Evolutionary conservation across 2,888 invertebrate genomes (phyloP), one percentile per base, ranked within the genome.

Genomic region (Muschampia plurimacula): DNA sequence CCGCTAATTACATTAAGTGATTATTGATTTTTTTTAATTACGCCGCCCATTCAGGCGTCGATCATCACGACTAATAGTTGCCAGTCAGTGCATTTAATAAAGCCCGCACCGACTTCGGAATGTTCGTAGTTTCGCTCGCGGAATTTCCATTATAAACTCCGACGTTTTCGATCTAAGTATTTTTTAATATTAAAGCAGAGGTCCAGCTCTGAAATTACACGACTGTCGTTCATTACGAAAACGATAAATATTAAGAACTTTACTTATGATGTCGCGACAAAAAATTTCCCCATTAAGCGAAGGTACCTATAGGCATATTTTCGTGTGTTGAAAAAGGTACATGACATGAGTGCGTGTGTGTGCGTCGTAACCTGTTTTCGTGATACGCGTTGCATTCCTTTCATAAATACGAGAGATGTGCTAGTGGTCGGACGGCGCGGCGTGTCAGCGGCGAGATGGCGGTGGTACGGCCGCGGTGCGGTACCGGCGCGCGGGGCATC

Each of bases 71-170:
- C 85, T 86, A 87, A 91, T 91, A 93, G 88, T 92, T 91, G 92
- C 92, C 88, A 92, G 94, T 93, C 94, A 93, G 92, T 89, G 88
- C 88, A 85, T 89, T 92, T 93, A 93, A 93, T 93, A 92, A 91
- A 86, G 83, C 83, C 77, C 80, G 80, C 77, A 80, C 74, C 79
- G 79, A 79, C 83, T 81, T 77, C 80, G 86, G 87, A 86, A 87
- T 87, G 84, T 82, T 85, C 83, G 80, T 86, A 88, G 87, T 87
- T 89, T 85, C 81, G 83, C 86, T 87, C 80, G 89, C 90, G 87
- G 91, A 91, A 92, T 92, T 89, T 86, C 84, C 85, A 88, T 89
- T 89, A 87, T 85, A 83, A 86, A 87, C 83, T 85, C 81, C 80
- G 77, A 79, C 80, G 74, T 81, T 83, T 79, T 80, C 78, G 74